Conservation (phyloP, 2,797 vertebrate genomes). For the Siniperca undulata region DNA sequence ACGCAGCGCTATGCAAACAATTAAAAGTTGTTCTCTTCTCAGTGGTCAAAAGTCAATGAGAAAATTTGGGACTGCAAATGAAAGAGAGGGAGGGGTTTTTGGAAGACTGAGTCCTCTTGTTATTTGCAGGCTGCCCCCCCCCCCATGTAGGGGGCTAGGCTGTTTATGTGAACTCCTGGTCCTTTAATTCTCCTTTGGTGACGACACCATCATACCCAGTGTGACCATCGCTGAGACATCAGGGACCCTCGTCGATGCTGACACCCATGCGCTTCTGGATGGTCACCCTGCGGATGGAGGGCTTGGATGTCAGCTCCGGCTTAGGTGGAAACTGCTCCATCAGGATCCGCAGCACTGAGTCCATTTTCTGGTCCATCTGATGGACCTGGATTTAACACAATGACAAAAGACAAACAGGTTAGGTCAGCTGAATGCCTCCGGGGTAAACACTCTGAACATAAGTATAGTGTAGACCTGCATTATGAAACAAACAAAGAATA, state of each 20-base stretch:
- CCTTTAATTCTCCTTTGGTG: constrained; percentile 34
- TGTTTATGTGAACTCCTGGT: constrained; percentile 41
- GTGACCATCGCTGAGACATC: constrained; percentile 35
- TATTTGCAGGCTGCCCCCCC: constrained; percentile 14
- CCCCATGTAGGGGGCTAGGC: neutral
- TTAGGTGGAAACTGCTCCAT: constrained; percentile 81
- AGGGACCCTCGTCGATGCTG: constrained; percentile 82
- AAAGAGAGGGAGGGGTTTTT: constrained; percentile 22
- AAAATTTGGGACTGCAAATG: constrained; percentile 19
- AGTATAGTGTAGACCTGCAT: constrained; percentile 23
- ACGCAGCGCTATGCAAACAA: constrained; percentile 5
- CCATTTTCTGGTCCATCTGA: constrained; percentile 85
- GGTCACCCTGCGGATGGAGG: constrained; percentile 79
- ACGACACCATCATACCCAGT: constrained; percentile 26
- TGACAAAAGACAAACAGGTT: constrained; percentile 49
- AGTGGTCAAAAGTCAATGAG: constrained; percentile 53
- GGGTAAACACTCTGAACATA: constrained; percentile 27
- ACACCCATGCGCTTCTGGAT: constrained; percentile 79
- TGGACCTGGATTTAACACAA: constrained; percentile 75
- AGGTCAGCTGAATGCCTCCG: constrained; percentile 34
- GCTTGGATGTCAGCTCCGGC: constrained; percentile 71
- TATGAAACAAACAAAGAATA: constrained; percentile 53
- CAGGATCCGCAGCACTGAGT: constrained; percentile 82
- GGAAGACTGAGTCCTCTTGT: constrained; percentile 54
- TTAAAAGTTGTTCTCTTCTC: constrained; percentile 56